Base-by-base conservation (phyloP, 2,888 invertebrate species). In the Aromia moschata region DNA sequence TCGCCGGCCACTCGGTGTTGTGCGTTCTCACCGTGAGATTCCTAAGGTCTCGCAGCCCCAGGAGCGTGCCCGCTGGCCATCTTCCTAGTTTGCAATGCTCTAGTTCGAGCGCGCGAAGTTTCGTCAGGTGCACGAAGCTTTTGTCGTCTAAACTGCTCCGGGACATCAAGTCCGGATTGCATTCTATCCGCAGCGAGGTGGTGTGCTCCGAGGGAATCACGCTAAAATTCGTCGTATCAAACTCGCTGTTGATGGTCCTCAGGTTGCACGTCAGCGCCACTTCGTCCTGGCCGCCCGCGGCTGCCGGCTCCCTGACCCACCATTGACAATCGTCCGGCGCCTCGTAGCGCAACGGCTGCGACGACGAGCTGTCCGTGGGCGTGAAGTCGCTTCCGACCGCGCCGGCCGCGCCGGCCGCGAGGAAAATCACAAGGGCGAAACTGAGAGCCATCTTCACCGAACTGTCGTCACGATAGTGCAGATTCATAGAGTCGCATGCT, bases 241-340 rank as follows among this genome's bases (percentile, higher is more conserved):
- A 92, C 79, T 92, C 93, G 83, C 92, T 92, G 81, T 93, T 92
- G 75, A 93, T 91, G 47, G 93, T 90, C 71, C 93, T 84, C 74
- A 93, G 84, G 81, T 91, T 87, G 82, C 93, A 91, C 62, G 88
- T 89, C 65, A 92, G 85, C 12, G 90, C 87, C 63, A 92, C 90
- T 81, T 93, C 90, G 71, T 89, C 87, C 59, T 78, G 79, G 10
- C 79, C 80, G 65, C 74, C 79, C 67, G 84, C 84, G 66, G 83
- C 84, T 54, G 83, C 86, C 64, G 84, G 85, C 74, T 84, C 88
- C 67, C 85, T 81, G 36, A 89, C 77, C 87, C 87, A 88, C 90
- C 91, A 90, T 76, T 90, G 89, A 75, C 94, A 94, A 79, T 93
- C 92, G 77, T 93, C 93, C 57, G 93, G 93, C 65, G 92, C 91